phyloP scores from a whole-genome alignment of 2,888 invertebrate species.

The Drosophila monieri region DNA sequence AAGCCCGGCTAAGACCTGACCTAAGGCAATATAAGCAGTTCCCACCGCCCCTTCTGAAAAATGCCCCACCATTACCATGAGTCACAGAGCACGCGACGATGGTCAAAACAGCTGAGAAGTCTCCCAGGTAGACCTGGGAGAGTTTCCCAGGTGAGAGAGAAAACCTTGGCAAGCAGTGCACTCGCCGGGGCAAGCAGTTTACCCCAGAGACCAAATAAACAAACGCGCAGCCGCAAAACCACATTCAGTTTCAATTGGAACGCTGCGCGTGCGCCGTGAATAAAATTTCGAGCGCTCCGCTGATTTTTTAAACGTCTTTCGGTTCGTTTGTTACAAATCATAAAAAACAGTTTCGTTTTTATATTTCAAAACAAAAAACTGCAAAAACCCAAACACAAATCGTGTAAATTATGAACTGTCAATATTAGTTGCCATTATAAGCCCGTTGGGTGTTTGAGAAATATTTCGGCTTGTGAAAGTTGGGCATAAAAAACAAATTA shows the following conservation, averaged over 20 bases:
- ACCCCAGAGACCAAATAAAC: conserved; percentile 58
- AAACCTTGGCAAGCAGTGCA: conserved; percentile 7
- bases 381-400: conserved; percentile 22
- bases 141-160: neutral
- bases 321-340: conserved; percentile 39
- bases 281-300: conserved; percentile 32
- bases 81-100: conserved; percentile 38
- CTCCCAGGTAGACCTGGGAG: conserved; percentile 3
- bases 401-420: conserved; percentile 35
- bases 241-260: conserved; percentile 71
- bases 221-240: conserved; percentile 51
- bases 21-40: conserved; percentile 65
- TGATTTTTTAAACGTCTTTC: conserved; percentile 23
- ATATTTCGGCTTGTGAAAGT: conserved; percentile 45
- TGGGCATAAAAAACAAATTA: conserved; percentile 19
- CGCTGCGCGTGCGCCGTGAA: conserved; percentile 69
- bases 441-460: conserved; percentile 28
- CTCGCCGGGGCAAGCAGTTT: conserved; percentile 19
- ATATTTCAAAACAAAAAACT: conserved; percentile 9
- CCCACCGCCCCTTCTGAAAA: conserved; percentile 9
- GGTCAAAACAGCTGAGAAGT: conserved; percentile 39
- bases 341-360: conserved; percentile 22
- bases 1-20: conserved; percentile 65
- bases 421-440: conserved; percentile 34
- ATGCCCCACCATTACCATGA: conserved; percentile 16